These are phyloP conservation scores for Cepaea hortensis DNA, from an alignment of 2,888 invertebrate genomes.

Conservation along the genomic window DNA sequence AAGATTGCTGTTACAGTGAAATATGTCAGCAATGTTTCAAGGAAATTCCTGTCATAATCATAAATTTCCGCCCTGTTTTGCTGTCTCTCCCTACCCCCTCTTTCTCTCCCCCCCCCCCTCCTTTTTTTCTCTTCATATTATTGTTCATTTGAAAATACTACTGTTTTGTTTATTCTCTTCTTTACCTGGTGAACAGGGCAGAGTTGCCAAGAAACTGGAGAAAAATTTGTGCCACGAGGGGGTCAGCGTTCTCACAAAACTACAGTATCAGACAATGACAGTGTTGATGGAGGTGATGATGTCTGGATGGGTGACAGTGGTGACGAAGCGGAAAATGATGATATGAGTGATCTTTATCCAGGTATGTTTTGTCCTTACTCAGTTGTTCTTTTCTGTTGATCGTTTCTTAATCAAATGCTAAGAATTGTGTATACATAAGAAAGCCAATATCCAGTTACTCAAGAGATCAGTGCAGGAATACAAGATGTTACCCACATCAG, in stretches of 20 bases:
- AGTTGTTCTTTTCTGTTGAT: background rate
- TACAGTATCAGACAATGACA: constrained; percentile 6
- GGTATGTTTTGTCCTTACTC: constrained; percentile 54
- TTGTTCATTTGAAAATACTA: background rate
- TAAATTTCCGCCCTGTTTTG: no score
- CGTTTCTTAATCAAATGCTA: background rate
- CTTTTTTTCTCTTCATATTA: background rate
- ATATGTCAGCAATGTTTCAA: no score
- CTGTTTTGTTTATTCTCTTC: background rate
- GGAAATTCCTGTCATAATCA: no score
- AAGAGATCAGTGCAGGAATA: background rate
- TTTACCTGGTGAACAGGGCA: constrained; percentile 59
- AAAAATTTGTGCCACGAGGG: constrained; percentile 58
- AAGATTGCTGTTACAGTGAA: no score
- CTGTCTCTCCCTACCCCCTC: no score
- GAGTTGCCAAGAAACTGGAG: constrained; percentile 66
- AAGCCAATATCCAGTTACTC: background rate
- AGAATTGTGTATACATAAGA: background rate
- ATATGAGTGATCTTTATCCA: constrained; percentile 70
- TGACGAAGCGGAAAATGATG: constrained; percentile 54
- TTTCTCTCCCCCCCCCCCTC: no score
- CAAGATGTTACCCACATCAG: background rate
- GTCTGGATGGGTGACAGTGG: constrained; percentile 40
- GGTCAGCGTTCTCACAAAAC: constrained; percentile 36
- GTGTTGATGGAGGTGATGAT: constrained; percentile 37